Evolutionary conservation across 2,797 vertebrate species (phyloP).

Genomic region (Semaprochilodus insignis): DNA sequence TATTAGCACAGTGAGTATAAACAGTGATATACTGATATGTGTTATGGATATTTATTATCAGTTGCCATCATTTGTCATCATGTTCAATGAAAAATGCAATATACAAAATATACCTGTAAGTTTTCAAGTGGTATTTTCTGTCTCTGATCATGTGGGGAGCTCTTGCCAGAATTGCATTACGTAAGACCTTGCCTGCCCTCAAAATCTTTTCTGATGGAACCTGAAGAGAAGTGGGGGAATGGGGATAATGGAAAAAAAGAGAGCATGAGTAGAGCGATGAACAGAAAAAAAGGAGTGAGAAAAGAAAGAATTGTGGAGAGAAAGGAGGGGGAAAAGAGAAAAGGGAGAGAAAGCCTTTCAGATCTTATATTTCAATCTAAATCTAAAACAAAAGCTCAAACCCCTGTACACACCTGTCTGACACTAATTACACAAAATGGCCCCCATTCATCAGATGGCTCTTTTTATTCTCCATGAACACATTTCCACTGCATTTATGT

Average conservation of each 20-base stretch:
- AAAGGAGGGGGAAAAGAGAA: neutral
- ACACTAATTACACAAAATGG: conserved; percentile 1
- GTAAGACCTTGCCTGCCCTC: conserved; percentile 92
- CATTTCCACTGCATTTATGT: conserved; percentile 68
- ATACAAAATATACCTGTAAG: conserved; percentile 85
- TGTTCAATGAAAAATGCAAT: neutral
- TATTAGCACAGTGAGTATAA: too few relatives aligned
- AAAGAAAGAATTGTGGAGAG: neutral
- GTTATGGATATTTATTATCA: neutral
- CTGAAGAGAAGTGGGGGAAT: conserved; percentile 66
- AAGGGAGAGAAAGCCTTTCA: neutral
- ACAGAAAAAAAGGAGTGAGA: neutral
- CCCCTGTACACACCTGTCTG: neutral
- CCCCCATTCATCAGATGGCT: conserved; percentile 65
- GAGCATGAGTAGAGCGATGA: neutral
- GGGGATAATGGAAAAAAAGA: too few relatives aligned
- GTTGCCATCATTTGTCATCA: neutral
- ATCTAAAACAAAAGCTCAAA: conserved; percentile 2
- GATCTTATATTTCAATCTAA: conserved; percentile 13
- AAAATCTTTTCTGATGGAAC: conserved; percentile 96
- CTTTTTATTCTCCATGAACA: conserved; percentile 68
- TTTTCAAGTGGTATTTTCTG: conserved; percentile 97
- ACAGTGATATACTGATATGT: neutral
- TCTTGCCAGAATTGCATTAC: conserved; percentile 91
- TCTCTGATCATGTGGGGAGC: conserved; percentile 99